Conservation (phyloP, 1,140 invertebrate genomes). For the Carposina sasakii region DNA sequence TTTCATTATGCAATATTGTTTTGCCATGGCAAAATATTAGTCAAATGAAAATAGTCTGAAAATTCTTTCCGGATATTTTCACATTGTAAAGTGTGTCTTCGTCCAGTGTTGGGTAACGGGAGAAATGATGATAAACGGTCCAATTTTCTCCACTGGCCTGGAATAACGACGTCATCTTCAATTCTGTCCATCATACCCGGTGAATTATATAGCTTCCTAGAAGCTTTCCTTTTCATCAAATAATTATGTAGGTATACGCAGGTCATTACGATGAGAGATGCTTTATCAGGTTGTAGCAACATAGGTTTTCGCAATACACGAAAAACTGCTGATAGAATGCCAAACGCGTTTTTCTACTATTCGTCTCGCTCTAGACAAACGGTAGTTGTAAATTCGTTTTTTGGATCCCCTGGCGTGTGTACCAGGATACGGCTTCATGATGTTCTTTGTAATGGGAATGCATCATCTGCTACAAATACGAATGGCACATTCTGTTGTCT, state of each 20-base stretch:
- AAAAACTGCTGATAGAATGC: background rate
- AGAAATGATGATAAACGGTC: too few species aligned
- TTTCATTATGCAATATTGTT: too few species aligned
- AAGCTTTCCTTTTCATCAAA: background rate
- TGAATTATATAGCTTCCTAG: too few species aligned
- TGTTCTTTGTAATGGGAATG: background rate
- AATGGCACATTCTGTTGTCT: background rate
- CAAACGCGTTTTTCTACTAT: background rate
- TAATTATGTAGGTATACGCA: background rate
- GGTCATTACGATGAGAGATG: background rate
- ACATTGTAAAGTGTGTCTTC: too few species aligned
- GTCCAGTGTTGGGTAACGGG: too few species aligned
- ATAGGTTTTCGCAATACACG: background rate
- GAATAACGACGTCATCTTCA: too few species aligned
- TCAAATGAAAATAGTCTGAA: too few species aligned
- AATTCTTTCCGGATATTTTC: too few species aligned
- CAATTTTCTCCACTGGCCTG: too few species aligned
- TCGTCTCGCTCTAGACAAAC: background rate
- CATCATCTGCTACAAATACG: background rate
- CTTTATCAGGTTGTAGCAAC: background rate
- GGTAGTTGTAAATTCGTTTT: background rate
- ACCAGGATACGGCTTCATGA: background rate
- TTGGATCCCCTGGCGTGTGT: background rate
- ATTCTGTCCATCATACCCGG: too few species aligned
- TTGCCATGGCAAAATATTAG: too few species aligned